A percentile compares a stretch with the other conserved stretches of the same genome.
Conservation (phyloP, 1,140 invertebrate species). For the Cryptotermes secundus region DNA sequence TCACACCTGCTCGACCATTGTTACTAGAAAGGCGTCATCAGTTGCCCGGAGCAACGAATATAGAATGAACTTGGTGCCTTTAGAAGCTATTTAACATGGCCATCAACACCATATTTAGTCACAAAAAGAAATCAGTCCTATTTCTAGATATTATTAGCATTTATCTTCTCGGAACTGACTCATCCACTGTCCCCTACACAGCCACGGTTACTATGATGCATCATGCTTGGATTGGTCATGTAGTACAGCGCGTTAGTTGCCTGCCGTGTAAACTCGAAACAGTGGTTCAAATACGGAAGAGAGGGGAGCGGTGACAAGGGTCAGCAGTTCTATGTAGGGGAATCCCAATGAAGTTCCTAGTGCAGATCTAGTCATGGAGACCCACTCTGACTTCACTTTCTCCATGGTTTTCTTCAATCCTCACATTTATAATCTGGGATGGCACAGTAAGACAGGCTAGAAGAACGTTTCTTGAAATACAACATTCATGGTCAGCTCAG, state of each 20-base stretch:
- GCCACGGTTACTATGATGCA: not conserved
- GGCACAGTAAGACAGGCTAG: too few species aligned
- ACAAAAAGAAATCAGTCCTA: conserved; percentile 4
- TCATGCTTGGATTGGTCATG: too few species aligned
- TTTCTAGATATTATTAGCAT: conserved; percentile 19
- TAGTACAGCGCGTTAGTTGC: not conserved
- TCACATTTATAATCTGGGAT: too few species aligned
- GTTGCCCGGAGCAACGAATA: not conserved
- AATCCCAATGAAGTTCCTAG: too few species aligned
- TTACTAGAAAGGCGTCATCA: conserved; percentile 14
- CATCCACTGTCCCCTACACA: not conserved
- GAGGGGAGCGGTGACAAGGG: too few species aligned
- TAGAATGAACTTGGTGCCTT: not conserved
- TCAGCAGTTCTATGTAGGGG: too few species aligned
- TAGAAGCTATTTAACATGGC: not conserved
- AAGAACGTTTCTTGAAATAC: too few species aligned
- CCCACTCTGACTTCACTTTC: too few species aligned
- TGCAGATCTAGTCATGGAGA: too few species aligned
- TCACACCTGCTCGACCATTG: conserved; percentile 9
- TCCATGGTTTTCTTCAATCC: too few species aligned
- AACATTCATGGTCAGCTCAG: too few species aligned
- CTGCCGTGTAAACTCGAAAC: not conserved
- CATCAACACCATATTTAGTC: conserved; percentile 4
- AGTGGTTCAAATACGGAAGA: not conserved
- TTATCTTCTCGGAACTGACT: not conserved